These are phyloP conservation scores for Enteromius paludinosus DNA, from an alignment of 2,797 vertebrate species.

Conservation along the genomic window DNA sequence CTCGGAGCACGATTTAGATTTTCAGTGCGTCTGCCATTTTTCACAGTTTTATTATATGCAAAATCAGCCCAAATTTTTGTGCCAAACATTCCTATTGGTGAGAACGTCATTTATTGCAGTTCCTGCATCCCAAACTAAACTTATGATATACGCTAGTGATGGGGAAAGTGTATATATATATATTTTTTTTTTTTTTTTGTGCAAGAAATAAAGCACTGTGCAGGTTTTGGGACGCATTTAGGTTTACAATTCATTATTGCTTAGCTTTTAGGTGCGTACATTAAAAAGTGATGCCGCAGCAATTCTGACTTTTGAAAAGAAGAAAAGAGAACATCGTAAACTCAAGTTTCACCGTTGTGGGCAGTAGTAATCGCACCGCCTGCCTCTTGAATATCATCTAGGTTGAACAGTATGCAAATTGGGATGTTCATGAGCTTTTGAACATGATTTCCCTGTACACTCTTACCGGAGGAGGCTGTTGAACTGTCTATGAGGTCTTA, in stretches of 20 bases:
- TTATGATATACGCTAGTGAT: neutral
- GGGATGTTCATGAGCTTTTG: neutral
- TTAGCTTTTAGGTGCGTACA: neutral
- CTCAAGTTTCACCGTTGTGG: neutral
- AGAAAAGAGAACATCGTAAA: neutral
- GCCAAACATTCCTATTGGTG: neutral
- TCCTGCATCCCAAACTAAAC: neutral
- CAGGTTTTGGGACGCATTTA: no score
- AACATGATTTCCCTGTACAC: neutral
- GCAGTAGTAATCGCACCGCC: neutral
- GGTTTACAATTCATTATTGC: neutral
- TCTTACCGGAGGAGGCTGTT: constrained; percentile 14
- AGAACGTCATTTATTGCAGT: neutral
- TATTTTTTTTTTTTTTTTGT: no score
- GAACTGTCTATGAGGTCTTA: constrained; percentile 14
- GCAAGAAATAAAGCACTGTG: neutral
- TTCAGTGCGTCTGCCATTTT: neutral
- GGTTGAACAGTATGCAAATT: neutral
- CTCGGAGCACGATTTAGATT: neutral
- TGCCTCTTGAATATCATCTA: neutral
- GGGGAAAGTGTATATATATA: neutral
- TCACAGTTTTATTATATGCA: neutral
- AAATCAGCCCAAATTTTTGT: neutral
- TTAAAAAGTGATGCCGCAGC: neutral
- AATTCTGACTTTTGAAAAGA: neutral